Conservation (phyloP, 2,888 invertebrate genomes). For the Tipula vernalis region DNA sequence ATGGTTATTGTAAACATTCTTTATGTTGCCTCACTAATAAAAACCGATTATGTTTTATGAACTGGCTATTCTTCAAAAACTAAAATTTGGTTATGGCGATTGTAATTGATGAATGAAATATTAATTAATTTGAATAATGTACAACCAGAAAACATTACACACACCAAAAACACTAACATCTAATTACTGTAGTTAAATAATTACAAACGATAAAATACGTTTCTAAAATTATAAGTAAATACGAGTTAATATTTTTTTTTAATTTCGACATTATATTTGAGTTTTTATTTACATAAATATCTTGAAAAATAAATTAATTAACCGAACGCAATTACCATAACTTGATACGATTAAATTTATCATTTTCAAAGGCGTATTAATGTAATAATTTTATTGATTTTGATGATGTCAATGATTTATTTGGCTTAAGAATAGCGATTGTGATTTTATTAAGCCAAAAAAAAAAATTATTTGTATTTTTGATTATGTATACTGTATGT, state of each 20-base stretch:
- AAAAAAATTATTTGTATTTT: background rate
- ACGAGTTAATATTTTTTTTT: no score
- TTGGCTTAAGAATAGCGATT: background rate
- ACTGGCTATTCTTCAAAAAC: background rate
- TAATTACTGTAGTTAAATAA: background rate
- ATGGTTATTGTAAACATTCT: no score
- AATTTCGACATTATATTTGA: background rate
- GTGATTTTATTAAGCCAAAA: background rate
- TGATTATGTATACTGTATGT: no score
- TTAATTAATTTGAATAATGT: background rate
- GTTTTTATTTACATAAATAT: background rate
- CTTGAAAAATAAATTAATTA: background rate
- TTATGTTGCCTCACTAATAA: no score
- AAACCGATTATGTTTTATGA: no score
- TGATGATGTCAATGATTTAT: background rate
- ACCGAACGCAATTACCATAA: background rate
- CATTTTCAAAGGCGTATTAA: no score
- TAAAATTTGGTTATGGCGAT: no score
- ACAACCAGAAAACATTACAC: no score
- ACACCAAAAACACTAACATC: no score
- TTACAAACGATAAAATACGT: background rate
- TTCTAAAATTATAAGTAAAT: background rate
- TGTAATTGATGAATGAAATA: background rate
- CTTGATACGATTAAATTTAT: background rate
- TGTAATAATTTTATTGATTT: no score